These are phyloP conservation scores for Isoperla grammatica DNA, from an alignment of 2,888 invertebrate species.

Conservation along the genomic window DNA sequence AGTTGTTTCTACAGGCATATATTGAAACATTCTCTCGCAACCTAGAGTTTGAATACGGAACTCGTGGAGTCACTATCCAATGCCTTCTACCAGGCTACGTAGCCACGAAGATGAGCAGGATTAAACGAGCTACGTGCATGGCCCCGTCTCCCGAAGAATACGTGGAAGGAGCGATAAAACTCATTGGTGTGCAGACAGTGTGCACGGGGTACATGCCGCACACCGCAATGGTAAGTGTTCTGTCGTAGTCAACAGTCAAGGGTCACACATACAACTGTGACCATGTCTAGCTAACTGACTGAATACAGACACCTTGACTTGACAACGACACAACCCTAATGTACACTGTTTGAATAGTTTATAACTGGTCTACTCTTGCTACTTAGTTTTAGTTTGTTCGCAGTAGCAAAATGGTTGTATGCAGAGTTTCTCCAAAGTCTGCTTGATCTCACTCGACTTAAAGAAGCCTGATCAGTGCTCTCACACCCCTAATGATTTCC, in stretches of 20 bases:
- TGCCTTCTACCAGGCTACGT: conserved; percentile 83
- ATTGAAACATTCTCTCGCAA: conserved; percentile 76
- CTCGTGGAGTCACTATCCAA: conserved; percentile 70
- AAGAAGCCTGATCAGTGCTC: no score
- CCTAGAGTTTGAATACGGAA: conserved; percentile 66
- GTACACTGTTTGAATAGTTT: background rate
- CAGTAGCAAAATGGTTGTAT: no score
- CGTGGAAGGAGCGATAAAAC: conserved; percentile 63
- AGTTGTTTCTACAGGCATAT: conserved; percentile 54
- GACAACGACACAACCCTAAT: no score
- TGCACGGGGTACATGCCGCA: conserved; percentile 77
- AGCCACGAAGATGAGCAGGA: conserved; percentile 86
- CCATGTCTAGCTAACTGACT: no score
- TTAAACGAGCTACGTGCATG: conserved; percentile 61
- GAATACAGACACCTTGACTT: no score
- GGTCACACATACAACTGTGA: background rate
- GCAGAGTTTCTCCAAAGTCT: no score
- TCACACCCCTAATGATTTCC: no score
- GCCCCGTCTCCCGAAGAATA: conserved; percentile 68
- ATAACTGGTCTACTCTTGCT: no score
- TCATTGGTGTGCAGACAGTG: conserved; percentile 61
- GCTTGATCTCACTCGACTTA: no score
- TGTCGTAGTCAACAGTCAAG: background rate
- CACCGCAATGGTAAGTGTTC: conserved; percentile 49
- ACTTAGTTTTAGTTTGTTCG: no score